Conservation (phyloP, 2,888 invertebrate species). For the Conistra vaccinii region DNA sequence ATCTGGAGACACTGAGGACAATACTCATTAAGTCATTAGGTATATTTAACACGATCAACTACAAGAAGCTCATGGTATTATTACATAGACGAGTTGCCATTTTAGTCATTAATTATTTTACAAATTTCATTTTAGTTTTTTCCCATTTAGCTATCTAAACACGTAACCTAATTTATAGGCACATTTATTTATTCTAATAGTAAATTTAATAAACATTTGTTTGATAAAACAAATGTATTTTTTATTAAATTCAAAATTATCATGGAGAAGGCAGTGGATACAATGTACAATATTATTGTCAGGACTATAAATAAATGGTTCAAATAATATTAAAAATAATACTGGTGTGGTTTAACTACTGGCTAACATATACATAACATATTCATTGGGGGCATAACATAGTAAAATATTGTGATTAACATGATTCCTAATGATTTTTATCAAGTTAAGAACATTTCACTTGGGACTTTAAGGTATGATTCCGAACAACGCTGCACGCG, state of each 20-base stretch:
- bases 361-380: slow-evolving; percentile 26
- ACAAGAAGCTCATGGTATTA: slow-evolving; percentile 83
- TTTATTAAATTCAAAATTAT: slow-evolving; percentile 34
- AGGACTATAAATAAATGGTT: slow-evolving; percentile 55
- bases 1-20: slow-evolving; percentile 25
- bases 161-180: slow-evolving; percentile 86
- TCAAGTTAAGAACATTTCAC: not conserved
- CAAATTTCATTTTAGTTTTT: slow-evolving; percentile 73
- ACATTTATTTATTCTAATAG: slow-evolving; percentile 81
- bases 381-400: not conserved
- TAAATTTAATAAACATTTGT: slow-evolving; percentile 50
- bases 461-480: not conserved
- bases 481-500: no score
- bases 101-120: slow-evolving; percentile 75
- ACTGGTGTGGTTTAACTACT: slow-evolving; percentile 60
- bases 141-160: slow-evolving; percentile 79
- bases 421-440: not conserved
- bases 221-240: slow-evolving; percentile 41
- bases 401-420: slow-evolving; percentile 1
- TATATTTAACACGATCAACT: slow-evolving; percentile 68
- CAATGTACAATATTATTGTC: slow-evolving; percentile 65
- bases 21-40: no score
- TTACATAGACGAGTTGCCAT: slow-evolving; percentile 76
- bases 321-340: slow-evolving; percentile 55
- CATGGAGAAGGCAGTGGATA: slow-evolving; percentile 62